phyloP scores from a whole-genome alignment of 2,113 vertebrate species.

The Vulpes vulpes region DNA sequence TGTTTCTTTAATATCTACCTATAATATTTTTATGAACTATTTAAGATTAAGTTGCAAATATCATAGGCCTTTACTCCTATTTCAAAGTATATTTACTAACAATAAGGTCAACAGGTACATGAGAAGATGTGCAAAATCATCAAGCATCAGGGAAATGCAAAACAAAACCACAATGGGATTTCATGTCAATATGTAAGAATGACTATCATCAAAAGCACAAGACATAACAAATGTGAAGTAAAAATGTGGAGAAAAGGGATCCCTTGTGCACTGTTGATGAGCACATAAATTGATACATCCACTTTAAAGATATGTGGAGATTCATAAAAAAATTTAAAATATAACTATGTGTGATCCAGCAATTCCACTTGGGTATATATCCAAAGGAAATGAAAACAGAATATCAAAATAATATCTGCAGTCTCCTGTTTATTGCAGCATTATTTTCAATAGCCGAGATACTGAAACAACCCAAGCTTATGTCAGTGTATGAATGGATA shows the following conservation, averaged over 20 bases:
- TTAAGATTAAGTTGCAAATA: background rate
- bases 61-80: background rate
- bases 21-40: background rate
- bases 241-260: background rate
- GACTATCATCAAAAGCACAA: background rate
- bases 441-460: background rate
- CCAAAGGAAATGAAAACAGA: background rate
- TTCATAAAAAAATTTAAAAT: background rate
- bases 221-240: background rate
- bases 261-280: background rate
- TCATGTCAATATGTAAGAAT: background rate
- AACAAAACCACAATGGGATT: background rate
- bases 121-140: background rate
- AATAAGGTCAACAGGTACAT: background rate
- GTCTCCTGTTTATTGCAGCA: background rate
- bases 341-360: background rate
- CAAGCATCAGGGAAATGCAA: background rate
- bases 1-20: background rate
- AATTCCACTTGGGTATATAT: background rate
- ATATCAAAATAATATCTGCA: background rate
- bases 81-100: background rate
- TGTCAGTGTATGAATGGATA: background rate
- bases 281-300: background rate
- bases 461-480: background rate
- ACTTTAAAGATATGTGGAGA: background rate